Evolutionary conservation across 2,797 vertebrate species (phyloP), one percentile per base, ranked within the genome.

Genomic region (Amniataba percoides): DNA sequence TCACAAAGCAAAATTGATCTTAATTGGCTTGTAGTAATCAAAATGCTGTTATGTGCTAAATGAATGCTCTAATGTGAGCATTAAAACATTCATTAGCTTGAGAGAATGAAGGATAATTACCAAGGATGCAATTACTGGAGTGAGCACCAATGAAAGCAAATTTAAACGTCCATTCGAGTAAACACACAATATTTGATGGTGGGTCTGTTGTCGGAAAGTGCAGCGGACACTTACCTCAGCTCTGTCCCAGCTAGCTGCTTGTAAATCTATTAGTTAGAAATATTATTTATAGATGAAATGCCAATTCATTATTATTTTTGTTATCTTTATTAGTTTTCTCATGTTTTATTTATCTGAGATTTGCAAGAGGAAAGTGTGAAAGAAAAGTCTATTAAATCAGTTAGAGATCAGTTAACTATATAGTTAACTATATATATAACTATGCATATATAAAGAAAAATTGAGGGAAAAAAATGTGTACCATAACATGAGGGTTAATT

Each of bases 1-100:
- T 95, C 94, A 95, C 91, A 86, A 76, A 85, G 91, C 86, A 93
- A 93, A 95, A 93, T 92, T 93, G 90, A 91, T 94, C 91, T 94
- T 94, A 95, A 95, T 94, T 94, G 95, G 91, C 91, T 94, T 90
- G 89, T 90, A 91, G 93, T 94, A 94, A 95, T 95, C 92, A 94
- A 94, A 95, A 94, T 90, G 92, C 93, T 94, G 93, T 95, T 95
- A 93, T 93, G 91, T 91, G 90, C 90, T 92, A 92, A 95, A 95
- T 94, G 92, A 94, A 93, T 91, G 92, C 88, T 91, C 91, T 93
- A 93, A 95, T 95, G 95, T 89, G 92, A 90, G 93, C 91, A 91
- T 94, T 94, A 94, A 94, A 93, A 93, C 91, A 90, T 89, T 95
- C 91, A 95, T 95, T 95, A 95, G 89, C 85, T 90, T 86, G 85